A percentile compares a stretch with the other conserved stretches of the same genome.
Evolutionary conservation across 2,113 vertebrate species (phyloP).

Genomic region (Clinocottus analis): DNA sequence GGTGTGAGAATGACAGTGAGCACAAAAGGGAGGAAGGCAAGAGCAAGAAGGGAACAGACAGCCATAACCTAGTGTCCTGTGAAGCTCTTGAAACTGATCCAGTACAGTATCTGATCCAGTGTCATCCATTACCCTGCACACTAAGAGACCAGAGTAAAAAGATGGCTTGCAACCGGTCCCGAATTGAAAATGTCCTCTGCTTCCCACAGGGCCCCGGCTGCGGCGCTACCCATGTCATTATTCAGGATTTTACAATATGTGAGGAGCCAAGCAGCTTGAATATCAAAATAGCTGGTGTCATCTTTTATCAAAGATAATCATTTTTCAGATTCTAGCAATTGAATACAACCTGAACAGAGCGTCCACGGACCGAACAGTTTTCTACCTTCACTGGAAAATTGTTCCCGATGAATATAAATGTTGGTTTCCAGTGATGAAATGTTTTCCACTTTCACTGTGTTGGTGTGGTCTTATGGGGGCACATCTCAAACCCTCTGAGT

Average conservation of each 20-base stretch:
- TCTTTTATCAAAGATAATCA: conserved; percentile 6
- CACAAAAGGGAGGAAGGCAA: conserved; percentile 12
- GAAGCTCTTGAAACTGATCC: conserved; percentile 47
- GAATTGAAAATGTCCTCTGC: conserved; percentile 25
- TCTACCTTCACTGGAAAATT: no score
- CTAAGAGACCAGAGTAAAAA: conserved; percentile 31
- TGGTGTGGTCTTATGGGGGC: no score
- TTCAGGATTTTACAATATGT: conserved; percentile 22
- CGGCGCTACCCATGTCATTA: conserved; percentile 6
- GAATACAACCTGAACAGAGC: conserved; percentile 8
- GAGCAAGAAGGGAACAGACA: conserved; percentile 33
- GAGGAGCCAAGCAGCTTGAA: neutral
- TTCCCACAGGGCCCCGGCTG: conserved; percentile 24
- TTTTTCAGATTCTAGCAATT: conserved; percentile 2
- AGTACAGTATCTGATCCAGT: conserved; percentile 36
- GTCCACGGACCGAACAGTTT: neutral
- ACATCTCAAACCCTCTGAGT: no score
- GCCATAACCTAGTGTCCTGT: conserved; percentile 40
- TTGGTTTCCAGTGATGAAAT: no score
- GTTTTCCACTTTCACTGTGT: no score
- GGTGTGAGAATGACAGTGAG: conserved; percentile 54
- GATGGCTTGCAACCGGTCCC: conserved; percentile 23
- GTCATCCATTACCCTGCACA: conserved; percentile 42
- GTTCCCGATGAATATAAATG: no score
- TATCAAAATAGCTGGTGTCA: conserved; percentile 10